Evolutionary conservation across 2,888 invertebrate species (phyloP).

Genomic region (Drosophila koepferae): DNA sequence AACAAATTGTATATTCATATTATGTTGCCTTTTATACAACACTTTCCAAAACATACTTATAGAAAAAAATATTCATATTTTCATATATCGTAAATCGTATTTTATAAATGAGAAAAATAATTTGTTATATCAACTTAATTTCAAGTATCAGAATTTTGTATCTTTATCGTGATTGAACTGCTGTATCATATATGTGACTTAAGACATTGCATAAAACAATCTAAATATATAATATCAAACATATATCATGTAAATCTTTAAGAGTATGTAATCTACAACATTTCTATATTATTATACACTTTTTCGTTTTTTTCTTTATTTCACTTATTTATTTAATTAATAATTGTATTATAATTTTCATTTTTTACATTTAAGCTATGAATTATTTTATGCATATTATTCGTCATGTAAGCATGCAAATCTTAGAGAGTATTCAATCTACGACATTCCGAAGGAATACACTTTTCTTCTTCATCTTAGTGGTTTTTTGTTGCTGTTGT

Average conservation of each 20-base stretch:
- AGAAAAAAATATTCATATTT: no score
- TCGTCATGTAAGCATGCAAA: neutral
- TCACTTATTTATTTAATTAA: neutral
- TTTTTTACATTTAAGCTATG: neutral
- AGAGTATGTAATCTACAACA: no score
- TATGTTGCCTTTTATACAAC: no score
- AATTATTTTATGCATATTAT: neutral
- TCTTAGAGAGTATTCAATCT: slow-evolving; percentile 15
- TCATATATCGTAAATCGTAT: no score
- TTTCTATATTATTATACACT: no score
- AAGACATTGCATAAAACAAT: neutral
- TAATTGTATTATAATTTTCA: no score
- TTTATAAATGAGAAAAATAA: no score
- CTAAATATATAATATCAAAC: no score
- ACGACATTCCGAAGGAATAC: neutral
- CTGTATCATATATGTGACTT: neutral
- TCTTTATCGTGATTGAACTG: neutral
- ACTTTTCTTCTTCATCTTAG: slow-evolving; percentile 15
- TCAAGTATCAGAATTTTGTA: neutral
- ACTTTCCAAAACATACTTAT: no score
- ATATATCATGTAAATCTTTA: neutral
- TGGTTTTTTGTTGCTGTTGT: slow-evolving; percentile 5
- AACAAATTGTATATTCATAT: no score
- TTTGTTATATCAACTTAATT: no score
- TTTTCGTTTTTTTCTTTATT: no score